These are phyloP conservation scores for Polydrusus pterygomalis DNA, from an alignment of 2,888 invertebrate species.

Conservation along the genomic window DNA sequence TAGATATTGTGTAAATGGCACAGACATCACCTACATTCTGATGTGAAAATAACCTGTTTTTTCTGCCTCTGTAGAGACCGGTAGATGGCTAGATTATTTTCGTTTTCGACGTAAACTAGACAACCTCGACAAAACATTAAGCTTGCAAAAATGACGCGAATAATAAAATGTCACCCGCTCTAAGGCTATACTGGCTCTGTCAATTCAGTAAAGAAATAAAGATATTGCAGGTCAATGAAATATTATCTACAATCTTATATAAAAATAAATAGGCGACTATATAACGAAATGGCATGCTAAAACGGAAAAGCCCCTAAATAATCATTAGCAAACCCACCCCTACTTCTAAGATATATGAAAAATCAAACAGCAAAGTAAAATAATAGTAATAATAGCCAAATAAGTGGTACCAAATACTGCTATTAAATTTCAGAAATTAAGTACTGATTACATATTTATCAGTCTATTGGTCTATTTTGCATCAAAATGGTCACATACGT, in stretches of 20 bases:
- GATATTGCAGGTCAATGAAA: constrained; percentile 4
- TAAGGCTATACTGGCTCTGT: no score
- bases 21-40: no score
- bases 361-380: background rate
- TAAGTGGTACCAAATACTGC: background rate
- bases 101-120: no score
- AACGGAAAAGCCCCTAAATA: background rate
- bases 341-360: background rate
- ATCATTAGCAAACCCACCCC: background rate
- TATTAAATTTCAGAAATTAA: no score
- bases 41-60: no score
- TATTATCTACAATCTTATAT: constrained; percentile 1
- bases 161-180: no score
- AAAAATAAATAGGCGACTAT: background rate
- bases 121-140: no score
- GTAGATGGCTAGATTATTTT: no score
- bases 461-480: background rate
- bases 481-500: background rate
- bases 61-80: no score
- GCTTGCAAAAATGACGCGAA: no score
- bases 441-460: no score
- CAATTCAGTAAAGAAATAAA: constrained; percentile 2
- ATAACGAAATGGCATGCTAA: constrained; percentile 11
- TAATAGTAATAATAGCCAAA: background rate
- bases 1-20: no score